Evolutionary conservation across 2,888 invertebrate species (phyloP), one percentile per base, ranked within the genome.

Genomic region (Sarcophaga carnaria): DNA sequence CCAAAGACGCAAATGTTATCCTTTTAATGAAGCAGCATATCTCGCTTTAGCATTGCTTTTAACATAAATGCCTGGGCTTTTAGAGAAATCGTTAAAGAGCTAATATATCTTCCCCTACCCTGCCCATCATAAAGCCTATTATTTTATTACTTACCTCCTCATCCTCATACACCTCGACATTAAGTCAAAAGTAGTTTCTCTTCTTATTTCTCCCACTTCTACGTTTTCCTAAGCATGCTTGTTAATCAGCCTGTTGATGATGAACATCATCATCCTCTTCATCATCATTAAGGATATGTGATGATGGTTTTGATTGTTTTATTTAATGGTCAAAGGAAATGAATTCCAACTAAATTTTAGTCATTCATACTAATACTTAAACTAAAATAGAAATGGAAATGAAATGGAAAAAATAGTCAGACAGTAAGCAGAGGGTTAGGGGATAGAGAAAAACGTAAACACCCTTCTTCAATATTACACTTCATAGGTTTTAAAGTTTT

Each of bases 291-390:
- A 27, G 49, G 60, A 14, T 66, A 54, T 75, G 75, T 70, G 75
- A 37, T 37, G 37, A 37, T 54, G 12, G 4, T 70, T 80, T 66
- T 66, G 72, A 83, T 78, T 83, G 71, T 85, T 76, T 72, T 66
- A 67, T 72, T 76, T 80, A 80, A 85, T 77, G 72, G 77, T 45
- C 76, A 80, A 72, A 77, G 84, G 76, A 85, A 80, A 85, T 85
- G 84, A 85, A 77, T 77, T 85, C 67, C 25, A 49, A 59, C 59
- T 63, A 45, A 78, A 60, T 37, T 37, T 37, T 37, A 47, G 45
- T 37, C 59, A 45, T 37, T 63, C 62, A 74, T 22, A 62, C 47
- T 17, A 71, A 59, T 70, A 72, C 27, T 62, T 5, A 47, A 37
- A 37, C 37, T 54, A 54, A 54, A 54, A 54, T 17, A 4, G 54